phyloP scores from a whole-genome alignment of 2,113 vertebrate genomes.

The Saimiri boliviensis region DNA sequence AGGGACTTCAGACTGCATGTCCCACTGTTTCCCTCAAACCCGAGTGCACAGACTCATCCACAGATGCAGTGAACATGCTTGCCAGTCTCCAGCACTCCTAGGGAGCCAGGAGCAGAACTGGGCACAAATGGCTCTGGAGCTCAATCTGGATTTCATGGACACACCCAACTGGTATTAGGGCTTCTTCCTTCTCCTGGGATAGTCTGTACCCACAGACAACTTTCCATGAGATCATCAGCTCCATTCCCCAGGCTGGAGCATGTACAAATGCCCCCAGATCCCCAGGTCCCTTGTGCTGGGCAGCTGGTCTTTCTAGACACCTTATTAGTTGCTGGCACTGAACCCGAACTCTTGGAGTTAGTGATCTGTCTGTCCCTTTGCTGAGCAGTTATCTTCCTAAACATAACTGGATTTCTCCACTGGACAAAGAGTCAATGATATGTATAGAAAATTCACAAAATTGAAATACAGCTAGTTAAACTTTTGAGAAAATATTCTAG shows the following conservation, averaged over 20 bases:
- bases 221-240: neutral
- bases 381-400: no score
- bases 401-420: neutral
- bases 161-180: neutral
- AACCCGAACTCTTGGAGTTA: neutral
- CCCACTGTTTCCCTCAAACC: neutral
- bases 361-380: neutral
- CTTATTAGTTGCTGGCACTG: neutral
- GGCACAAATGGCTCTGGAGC: neutral
- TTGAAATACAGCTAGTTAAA: neutral
- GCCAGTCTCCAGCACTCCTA: neutral
- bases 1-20: rapidly evolving
- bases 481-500: neutral
- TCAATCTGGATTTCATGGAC: neutral
- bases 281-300: neutral
- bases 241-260: neutral
- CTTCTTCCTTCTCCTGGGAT: no score
- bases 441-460: neutral
- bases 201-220: neutral
- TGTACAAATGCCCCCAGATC: neutral
- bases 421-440: neutral
- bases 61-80: rapidly evolving
- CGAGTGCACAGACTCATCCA: neutral
- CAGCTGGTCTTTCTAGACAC: neutral
- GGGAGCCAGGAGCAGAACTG: neutral